phyloP scores from a whole-genome alignment of 2,113 vertebrate species.

The Mormoops blainvillei region DNA sequence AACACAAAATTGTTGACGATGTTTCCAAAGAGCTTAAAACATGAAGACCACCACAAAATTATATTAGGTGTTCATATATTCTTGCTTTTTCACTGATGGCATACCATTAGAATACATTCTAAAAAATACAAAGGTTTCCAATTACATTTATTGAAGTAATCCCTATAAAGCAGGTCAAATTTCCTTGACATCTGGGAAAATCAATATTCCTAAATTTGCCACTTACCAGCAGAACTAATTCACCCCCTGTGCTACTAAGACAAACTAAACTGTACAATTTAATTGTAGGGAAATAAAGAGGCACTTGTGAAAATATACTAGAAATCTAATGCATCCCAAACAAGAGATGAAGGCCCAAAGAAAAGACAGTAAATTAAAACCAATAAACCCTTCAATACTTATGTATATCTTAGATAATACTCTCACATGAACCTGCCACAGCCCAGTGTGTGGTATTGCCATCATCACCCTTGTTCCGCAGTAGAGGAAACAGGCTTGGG shows the following conservation, averaged over 20 bases:
- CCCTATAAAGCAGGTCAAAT: background rate
- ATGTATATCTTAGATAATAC: background rate
- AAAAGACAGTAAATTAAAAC: background rate
- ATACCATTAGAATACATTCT: background rate
- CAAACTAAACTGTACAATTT: conserved; percentile 13
- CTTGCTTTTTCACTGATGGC: background rate
- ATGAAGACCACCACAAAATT: background rate
- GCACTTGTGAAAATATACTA: background rate
- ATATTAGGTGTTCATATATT: background rate
- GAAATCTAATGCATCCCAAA: background rate
- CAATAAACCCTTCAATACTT: background rate
- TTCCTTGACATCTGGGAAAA: conserved; percentile 22
- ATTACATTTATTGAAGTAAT: conserved; percentile 17
- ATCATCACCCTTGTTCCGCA: background rate
- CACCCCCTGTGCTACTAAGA: background rate
- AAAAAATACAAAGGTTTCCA: background rate
- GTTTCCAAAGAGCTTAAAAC: conserved; percentile 30
- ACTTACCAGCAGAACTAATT: conserved; percentile 19
- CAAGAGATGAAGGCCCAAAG: background rate
- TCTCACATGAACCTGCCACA: background rate
- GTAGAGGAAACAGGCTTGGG: background rate
- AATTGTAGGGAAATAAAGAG: background rate
- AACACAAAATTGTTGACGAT: background rate
- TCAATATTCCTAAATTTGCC: conserved; percentile 34
- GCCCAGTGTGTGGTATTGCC: background rate